Evolutionary conservation across 1,140 invertebrate genomes (phyloP).

Genomic region (Cyclargus thomasi): DNA sequence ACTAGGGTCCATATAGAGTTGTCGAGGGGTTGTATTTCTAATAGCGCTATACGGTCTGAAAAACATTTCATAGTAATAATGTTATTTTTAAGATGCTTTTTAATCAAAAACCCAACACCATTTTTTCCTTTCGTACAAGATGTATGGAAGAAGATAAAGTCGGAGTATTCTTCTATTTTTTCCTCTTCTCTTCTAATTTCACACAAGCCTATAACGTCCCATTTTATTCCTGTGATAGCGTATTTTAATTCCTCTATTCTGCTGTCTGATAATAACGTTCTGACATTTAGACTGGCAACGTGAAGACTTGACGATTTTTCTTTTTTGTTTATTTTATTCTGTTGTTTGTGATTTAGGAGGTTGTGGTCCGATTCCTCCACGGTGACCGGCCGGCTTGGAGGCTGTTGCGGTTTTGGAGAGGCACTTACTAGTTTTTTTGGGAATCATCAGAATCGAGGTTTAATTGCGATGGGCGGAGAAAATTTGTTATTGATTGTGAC

Average conservation of each 20-base stretch:
- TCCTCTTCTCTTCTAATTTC: slow-evolving; percentile 28
- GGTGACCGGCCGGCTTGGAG: too few species aligned
- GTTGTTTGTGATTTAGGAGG: too few species aligned
- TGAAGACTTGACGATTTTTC: slow-evolving; percentile 23
- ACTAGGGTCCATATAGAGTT: slow-evolving; percentile 19
- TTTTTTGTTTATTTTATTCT: too few species aligned
- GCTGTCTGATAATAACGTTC: slow-evolving; percentile 27
- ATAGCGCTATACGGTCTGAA: slow-evolving; percentile 24
- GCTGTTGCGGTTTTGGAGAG: too few species aligned
- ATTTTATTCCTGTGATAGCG: slow-evolving; percentile 25
- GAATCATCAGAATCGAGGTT: too few species aligned
- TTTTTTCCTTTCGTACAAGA: slow-evolving; percentile 24
- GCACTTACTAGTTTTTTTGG: too few species aligned
- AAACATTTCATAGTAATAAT: slow-evolving; percentile 23
- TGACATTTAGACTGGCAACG: slow-evolving; percentile 25
- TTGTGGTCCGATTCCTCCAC: too few species aligned
- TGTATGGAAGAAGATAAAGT: slow-evolving; percentile 28
- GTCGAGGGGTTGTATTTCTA: slow-evolving; percentile 22
- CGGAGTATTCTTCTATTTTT: slow-evolving; percentile 27
- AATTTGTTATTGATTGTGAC: too few species aligned
- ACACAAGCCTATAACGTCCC: slow-evolving; percentile 28
- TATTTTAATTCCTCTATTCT: slow-evolving; percentile 25
- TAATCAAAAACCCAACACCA: slow-evolving; percentile 30
- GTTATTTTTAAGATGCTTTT: slow-evolving; percentile 25
- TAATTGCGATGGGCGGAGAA: too few species aligned